A percentile compares a stretch with the other conserved stretches of the same genome.
These are phyloP conservation scores for Melanaphis sacchari DNA, from an alignment of 1,140 invertebrate species.

Conservation along the genomic window DNA sequence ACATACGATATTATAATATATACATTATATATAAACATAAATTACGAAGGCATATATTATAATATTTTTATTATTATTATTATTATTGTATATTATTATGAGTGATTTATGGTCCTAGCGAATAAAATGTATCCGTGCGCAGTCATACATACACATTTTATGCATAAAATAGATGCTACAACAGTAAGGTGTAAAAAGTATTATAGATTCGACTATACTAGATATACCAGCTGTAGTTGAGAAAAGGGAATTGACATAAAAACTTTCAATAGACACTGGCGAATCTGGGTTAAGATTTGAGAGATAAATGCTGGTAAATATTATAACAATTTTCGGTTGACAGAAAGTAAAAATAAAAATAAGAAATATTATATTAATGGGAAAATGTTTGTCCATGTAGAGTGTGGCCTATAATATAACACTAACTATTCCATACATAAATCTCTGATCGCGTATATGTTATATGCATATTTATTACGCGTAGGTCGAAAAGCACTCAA, in stretches of 20 bases:
- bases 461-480: neutral
- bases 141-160: neutral
- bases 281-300: neutral
- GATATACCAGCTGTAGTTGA: neutral
- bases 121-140: neutral
- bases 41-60: slow-evolving; percentile 15
- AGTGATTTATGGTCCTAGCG: slow-evolving; percentile 6
- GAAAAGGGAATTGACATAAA: neutral
- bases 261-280: neutral
- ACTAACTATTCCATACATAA: neutral
- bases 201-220: neutral
- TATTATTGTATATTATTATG: neutral
- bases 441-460: neutral
- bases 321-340: neutral
- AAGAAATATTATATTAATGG: neutral
- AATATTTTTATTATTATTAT: neutral
- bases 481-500: neutral
- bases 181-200: neutral
- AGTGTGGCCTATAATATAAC: neutral
- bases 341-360: neutral
- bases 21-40: neutral
- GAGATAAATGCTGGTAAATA: too few species aligned
- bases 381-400: neutral
- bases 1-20: neutral
- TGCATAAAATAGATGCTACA: neutral